phyloP scores from a whole-genome alignment of 2,113 vertebrate species.

The Rhinogobius similis region DNA sequence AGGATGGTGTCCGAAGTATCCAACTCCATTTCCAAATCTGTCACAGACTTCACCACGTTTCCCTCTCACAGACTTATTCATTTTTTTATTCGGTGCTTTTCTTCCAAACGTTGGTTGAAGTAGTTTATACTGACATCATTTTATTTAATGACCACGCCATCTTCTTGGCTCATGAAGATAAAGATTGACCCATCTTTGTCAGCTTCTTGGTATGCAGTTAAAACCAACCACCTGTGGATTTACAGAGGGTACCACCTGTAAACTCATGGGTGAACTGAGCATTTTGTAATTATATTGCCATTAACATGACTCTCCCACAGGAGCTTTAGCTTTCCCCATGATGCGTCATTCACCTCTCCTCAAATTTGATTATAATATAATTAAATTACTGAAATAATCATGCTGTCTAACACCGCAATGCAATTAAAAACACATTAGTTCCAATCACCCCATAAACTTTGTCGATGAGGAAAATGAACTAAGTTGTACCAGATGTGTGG shows the following conservation, averaged over 20 bases:
- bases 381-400: slow-evolving; percentile 18
- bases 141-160: neutral
- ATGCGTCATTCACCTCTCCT: slow-evolving; percentile 1
- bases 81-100: neutral
- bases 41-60: too few species aligned
- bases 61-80: too few species aligned
- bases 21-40: too few species aligned
- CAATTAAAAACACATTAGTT: slow-evolving; percentile 28
- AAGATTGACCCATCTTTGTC: neutral
- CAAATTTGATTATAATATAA: slow-evolving; percentile 22
- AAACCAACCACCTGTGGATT: neutral
- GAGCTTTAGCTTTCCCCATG: neutral
- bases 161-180: neutral
- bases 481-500: slow-evolving; percentile 4
- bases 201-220: neutral
- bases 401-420: slow-evolving; percentile 6
- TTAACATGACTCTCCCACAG: neutral
- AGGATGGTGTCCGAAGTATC: too few species aligned
- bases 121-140: neutral
- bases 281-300: neutral
- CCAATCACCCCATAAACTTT: slow-evolving; percentile 23
- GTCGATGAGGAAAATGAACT: neutral
- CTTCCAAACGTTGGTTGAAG: neutral
- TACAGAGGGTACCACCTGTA: neutral
- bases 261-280: neutral